phyloP scores from a whole-genome alignment of 2,113 vertebrate genomes.

The Pseudorasbora parva region DNA sequence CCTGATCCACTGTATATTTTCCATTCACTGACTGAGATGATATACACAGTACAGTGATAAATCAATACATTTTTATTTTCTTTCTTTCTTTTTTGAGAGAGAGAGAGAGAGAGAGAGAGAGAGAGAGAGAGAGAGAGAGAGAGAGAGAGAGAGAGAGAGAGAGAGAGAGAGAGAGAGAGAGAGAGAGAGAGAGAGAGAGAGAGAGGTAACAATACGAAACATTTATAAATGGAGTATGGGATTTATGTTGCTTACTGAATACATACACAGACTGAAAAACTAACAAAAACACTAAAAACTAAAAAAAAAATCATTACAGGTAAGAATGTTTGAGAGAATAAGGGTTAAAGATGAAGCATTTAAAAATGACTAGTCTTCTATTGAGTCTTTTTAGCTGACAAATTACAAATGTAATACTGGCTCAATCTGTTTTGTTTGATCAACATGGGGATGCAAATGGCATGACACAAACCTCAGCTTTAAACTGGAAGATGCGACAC shows the following conservation, averaged over 20 bases:
- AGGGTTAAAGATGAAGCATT: background rate
- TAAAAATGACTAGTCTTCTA: too few relatives aligned
- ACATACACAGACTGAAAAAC: background rate
- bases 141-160: too few relatives aligned
- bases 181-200: too few relatives aligned
- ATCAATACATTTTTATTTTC: background rate
- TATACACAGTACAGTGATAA: constrained; percentile 14
- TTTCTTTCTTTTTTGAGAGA: background rate
- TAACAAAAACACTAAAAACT: too few relatives aligned
- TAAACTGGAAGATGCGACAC: background rate
- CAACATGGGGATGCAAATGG: background rate
- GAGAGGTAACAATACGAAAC: constrained; percentile 1
- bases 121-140: too few relatives aligned
- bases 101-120: too few relatives aligned
- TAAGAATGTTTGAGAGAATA: background rate
- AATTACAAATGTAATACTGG: background rate
- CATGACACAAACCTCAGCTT: background rate
- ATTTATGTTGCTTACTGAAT: background rate
- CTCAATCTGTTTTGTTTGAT: background rate
- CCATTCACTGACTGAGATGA: constrained; percentile 19
- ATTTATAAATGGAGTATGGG: background rate
- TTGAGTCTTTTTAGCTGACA: background rate
- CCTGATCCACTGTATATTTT: constrained; percentile 31
- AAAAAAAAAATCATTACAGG: background rate
- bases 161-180: too few relatives aligned